Evolutionary conservation across 1,140 invertebrate species (phyloP).

Genomic region (Aphelinus certus): DNA sequence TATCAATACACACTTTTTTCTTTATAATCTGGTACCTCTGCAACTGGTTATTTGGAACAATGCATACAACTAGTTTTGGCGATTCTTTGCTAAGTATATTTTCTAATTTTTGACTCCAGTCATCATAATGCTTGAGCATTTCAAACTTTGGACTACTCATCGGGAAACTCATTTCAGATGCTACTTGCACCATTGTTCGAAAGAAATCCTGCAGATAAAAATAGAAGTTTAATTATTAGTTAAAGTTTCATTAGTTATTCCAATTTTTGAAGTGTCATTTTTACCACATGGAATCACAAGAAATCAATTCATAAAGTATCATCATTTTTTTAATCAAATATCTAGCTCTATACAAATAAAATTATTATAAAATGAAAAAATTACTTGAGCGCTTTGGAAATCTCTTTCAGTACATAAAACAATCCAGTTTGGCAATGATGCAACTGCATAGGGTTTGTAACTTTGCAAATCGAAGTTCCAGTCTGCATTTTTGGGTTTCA

Average conservation of each 20-base stretch:
- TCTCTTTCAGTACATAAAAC: too few relatives aligned
- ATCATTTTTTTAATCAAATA: too few relatives aligned
- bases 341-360: too few relatives aligned
- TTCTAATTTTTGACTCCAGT: conserved; percentile 64
- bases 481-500: conserved; percentile 50
- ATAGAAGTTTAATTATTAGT: neutral
- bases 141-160: conserved; percentile 43
- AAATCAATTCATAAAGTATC: too few relatives aligned
- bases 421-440: conserved; percentile 1
- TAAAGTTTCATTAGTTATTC: neutral
- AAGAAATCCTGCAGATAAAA: conserved; percentile 44
- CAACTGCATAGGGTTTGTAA: too few relatives aligned
- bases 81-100: conserved; percentile 54
- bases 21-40: conserved; percentile 87
- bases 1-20: conserved; percentile 83
- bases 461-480: neutral
- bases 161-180: conserved; percentile 64
- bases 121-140: conserved; percentile 67
- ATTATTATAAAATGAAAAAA: too few relatives aligned
- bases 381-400: too few relatives aligned
- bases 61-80: conserved; percentile 72
- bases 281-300: too few relatives aligned
- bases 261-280: neutral
- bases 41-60: conserved; percentile 76
- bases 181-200: conserved; percentile 52